Base-by-base conservation (phyloP, 2,797 vertebrate species). In the Nyctalus aviator region DNA sequence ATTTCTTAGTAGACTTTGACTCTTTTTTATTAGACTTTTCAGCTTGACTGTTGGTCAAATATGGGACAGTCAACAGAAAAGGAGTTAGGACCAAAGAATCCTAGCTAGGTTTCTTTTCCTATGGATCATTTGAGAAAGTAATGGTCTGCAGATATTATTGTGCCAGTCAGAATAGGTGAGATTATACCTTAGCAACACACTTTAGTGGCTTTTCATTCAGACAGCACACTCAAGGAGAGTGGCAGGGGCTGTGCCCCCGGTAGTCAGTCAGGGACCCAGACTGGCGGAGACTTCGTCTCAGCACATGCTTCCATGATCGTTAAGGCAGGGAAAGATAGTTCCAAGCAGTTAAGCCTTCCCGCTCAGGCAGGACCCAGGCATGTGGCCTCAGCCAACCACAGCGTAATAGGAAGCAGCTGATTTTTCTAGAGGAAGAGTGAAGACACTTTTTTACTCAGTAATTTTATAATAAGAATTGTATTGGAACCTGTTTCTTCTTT, bases 1-100 rank as follows among this genome's bases (percentile, higher is more conserved):
- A 32, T 55, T 90, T 85, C 84, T 57, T 78, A 15, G 23, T 76
- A 75, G 55, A 73, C 68, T 92, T 92, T 20, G 18, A 87, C 50
- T 78, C 73, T 25, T 35, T 81, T 81, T 69, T 59, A 57, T 59
- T 95, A 72, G 48, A 59, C 46, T 88, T 25, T 77, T 87, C 59
- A 90, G 11, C 17, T 87, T 84, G 25, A 53, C 13, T 57, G 44
- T 50, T 76, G 69, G 17, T 71, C 46, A 82, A 5, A 68, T 68
- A 55, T 77, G 48, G 57, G 17, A 21, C 30, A 48, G 20, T 76
- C 46, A 90, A 32, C 10, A 71, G 59, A 64, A 81, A 78, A 84
- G 23, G 53, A 41, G 9, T 77, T 50, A 84, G 66, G 44, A 84
- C 32, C 30, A 68, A 68, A 46, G 83, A 76, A 55, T 46, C 44